phyloP scores from a whole-genome alignment of 2,113 vertebrate genomes.

The Phrynocephalus versicolor region DNA sequence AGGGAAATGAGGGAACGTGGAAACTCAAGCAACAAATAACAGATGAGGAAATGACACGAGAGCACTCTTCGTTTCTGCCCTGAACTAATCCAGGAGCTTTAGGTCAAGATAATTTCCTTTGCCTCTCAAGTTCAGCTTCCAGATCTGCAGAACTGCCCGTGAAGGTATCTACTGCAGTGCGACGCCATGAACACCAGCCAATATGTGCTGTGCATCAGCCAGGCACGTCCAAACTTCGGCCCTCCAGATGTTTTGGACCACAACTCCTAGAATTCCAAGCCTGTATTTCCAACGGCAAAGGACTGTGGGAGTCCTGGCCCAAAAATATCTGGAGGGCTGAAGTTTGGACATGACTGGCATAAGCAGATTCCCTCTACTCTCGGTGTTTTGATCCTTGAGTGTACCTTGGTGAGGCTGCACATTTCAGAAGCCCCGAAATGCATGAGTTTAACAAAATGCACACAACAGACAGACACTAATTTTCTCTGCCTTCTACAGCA shows the following conservation, averaged over 20 bases:
- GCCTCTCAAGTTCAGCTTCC: background rate
- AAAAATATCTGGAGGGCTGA: too few relatives aligned
- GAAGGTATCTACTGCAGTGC: too few relatives aligned
- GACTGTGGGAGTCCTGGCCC: too few relatives aligned
- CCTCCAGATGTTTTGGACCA: too few relatives aligned
- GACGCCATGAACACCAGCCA: background rate
- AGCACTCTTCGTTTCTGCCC: too few relatives aligned
- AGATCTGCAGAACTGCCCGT: background rate
- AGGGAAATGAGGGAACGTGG: too few relatives aligned
- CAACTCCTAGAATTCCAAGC: too few relatives aligned
- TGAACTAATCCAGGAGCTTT: too few relatives aligned
- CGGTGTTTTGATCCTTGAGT: background rate
- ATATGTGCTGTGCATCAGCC: accelerated
- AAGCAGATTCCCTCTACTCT: background rate
- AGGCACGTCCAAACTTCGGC: too few relatives aligned
- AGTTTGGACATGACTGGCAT: too few relatives aligned
- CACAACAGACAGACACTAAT: background rate
- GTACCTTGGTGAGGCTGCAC: background rate
- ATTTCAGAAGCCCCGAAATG: too few relatives aligned
- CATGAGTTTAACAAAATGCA: background rate
- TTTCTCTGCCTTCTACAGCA: background rate
- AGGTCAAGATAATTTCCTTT: background rate
- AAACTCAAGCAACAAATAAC: background rate
- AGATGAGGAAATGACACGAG: background rate
- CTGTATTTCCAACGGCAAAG: too few relatives aligned